Percentiles rank a stretch among this genome's conserved stretches.
These are phyloP conservation scores for Amphibalanus amphitrite DNA, from an alignment of 1,140 invertebrate genomes.

Conservation along the genomic window DNA sequence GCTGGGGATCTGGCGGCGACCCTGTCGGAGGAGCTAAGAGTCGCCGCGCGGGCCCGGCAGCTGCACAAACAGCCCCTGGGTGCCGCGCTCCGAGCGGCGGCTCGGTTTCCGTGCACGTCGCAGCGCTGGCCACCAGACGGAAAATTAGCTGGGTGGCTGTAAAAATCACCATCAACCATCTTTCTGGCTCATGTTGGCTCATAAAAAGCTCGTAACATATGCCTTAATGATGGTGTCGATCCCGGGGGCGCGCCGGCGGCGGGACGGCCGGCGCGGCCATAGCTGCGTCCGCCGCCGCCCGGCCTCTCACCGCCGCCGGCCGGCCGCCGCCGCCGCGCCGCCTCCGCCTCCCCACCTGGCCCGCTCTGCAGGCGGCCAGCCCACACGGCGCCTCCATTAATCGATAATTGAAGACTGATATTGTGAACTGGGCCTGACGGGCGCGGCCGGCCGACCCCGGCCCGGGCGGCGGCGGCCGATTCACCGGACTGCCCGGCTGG, in stretches of 20 bases:
- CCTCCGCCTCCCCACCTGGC: too few species aligned
- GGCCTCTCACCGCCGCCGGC: not conserved
- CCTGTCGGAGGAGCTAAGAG: not conserved
- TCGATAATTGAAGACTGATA: not conserved
- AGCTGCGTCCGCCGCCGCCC: not conserved
- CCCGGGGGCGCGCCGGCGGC: too few species aligned
- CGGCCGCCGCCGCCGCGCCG: too few species aligned
- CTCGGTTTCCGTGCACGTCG: not conserved
- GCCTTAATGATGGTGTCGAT: not conserved
- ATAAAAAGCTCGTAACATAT: not conserved
- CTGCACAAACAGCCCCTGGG: not conserved
- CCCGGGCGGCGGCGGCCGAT: too few species aligned
- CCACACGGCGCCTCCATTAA: not conserved
- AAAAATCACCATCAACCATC: conserved; percentile 1
- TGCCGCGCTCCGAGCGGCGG: too few species aligned
- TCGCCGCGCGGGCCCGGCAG: too few species aligned
- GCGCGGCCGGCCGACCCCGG: too few species aligned
- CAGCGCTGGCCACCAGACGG: not conserved
- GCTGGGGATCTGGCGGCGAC: not conserved
- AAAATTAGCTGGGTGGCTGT: not conserved
- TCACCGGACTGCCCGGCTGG: too few species aligned
- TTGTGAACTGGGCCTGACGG: not conserved
- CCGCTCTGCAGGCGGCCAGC: not conserved
- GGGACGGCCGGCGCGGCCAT: not conserved
- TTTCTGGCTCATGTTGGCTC: not conserved